Evolutionary conservation across 2,888 invertebrate species (phyloP).

Genomic region (Erebia ligea): DNA sequence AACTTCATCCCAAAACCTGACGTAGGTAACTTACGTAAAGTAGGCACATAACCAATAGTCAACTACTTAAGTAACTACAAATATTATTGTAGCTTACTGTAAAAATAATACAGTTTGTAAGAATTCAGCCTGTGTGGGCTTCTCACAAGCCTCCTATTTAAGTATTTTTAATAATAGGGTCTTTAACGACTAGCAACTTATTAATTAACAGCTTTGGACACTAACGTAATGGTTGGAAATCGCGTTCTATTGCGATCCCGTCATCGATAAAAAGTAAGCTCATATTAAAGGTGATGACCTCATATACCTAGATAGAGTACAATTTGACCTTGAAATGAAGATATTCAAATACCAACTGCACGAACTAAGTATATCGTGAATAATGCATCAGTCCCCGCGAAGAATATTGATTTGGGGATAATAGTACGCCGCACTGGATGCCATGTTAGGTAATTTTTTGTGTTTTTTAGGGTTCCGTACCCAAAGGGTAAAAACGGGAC

Average conservation of each 20-base stretch:
- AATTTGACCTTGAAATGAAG: conserved; percentile 16
- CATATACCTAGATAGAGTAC: conserved; percentile 7
- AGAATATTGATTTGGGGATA: conserved; percentile 29
- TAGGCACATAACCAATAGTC: too few species aligned
- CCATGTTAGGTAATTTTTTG: not conserved
- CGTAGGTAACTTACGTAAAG: too few species aligned
- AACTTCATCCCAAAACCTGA: too few species aligned
- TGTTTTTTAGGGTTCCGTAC: not conserved
- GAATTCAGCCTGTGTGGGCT: too few species aligned
- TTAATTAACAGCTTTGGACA: too few species aligned
- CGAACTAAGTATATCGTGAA: conserved; percentile 22
- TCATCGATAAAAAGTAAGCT: conserved; percentile 3
- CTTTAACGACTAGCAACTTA: not conserved
- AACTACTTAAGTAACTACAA: too few species aligned
- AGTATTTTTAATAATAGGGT: too few species aligned
- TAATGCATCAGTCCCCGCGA: conserved; percentile 31
- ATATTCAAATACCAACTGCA: conserved; percentile 31
- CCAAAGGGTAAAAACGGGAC: too few species aligned
- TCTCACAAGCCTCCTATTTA: too few species aligned
- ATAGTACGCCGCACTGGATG: conserved; percentile 13
- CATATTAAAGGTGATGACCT: conserved; percentile 1
- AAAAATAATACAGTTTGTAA: too few species aligned
- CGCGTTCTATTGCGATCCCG: not conserved
- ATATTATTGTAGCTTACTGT: too few species aligned
- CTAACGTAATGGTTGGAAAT: too few species aligned